Conservation (phyloP, 2,797 vertebrate species). For the Pseudochirops corinnae region DNA sequence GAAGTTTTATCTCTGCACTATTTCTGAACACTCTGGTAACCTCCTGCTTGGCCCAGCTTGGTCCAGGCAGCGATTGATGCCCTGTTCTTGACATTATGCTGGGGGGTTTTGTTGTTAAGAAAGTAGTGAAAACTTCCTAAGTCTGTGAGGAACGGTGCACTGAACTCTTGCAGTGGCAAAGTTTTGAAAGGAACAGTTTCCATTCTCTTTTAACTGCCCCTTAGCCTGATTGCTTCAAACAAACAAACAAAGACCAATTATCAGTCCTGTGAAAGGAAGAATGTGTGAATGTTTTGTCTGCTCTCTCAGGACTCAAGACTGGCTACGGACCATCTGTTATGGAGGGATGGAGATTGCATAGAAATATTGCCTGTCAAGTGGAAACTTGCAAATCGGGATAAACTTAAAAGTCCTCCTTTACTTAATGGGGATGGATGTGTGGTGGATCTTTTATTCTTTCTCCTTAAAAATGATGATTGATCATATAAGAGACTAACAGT, state of each 20-base stretch:
- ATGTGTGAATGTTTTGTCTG: slow-evolving; percentile 67
- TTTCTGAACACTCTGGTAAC: slow-evolving; percentile 6
- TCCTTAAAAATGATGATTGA: slow-evolving; percentile 57
- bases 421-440: slow-evolving; percentile 76
- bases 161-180: slow-evolving; percentile 52
- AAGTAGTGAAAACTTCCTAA: slow-evolving; percentile 65
- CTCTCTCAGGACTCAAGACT: slow-evolving; percentile 43
- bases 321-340: slow-evolving; percentile 77
- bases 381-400: slow-evolving; percentile 74
- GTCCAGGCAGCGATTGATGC: slow-evolving; percentile 8
- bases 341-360: slow-evolving; percentile 73
- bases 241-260: slow-evolving; percentile 51
- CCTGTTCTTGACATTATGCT: slow-evolving; percentile 26
- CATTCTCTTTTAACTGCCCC: slow-evolving; percentile 40
- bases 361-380: slow-evolving; percentile 83
- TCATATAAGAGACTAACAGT: slow-evolving; percentile 47
- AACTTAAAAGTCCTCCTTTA: slow-evolving; percentile 78
- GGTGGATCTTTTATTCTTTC: slow-evolving; percentile 59
- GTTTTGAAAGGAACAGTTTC: slow-evolving; percentile 61
- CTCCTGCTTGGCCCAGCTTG: slow-evolving; percentile 49
- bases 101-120: slow-evolving; percentile 47
- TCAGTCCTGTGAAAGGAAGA: slow-evolving; percentile 15
- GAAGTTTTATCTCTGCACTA: not conserved
- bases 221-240: slow-evolving; percentile 53
- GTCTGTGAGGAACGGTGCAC: slow-evolving; percentile 65